Evolutionary conservation across 1,140 invertebrate genomes (phyloP), one percentile per base, ranked within the genome.

Genomic region (Spodoptera frugiperda): DNA sequence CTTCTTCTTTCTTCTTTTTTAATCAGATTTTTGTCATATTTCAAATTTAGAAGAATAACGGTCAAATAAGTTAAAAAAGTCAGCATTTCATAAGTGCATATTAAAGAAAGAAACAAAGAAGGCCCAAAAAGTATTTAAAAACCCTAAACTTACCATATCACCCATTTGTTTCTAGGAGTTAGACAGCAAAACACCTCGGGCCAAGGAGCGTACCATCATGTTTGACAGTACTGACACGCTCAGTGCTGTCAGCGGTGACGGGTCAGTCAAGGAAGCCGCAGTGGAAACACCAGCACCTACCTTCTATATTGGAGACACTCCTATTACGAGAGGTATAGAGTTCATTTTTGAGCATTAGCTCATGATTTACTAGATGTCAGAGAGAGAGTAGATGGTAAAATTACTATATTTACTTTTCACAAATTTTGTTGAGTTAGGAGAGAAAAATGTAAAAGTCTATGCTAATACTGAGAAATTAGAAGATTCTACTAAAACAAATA

Each of bases 221-320:
- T 94, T 94, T 53, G 94, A 94, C 67, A 94, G 94, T 71, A 94
- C 92, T 30, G 91, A 94, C 65, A 94, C 94, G 0, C 82, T 94
- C 6, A 94, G 91, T 63, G 91, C 91, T 14, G 91, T 94, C 0
- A 94, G 92, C 61, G 92, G 87, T 3, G 92, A 94, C 57, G 87
- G 85, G n/a, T 93, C 92, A 3, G 89, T 92, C 1, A 84, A 86
- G 54, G 94, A 94, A 46, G 93, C 91, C 0, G 78, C 82, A 0
- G 89, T 94, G 8, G 91, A 93, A 77, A 82, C 87, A 33, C 85
- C 91, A 3, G 89, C 93, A 33, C 82, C 93, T 0, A 94, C 94
- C 0, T 94, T 94, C 80, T 94, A 92, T 57, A 94, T 94, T 53
- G 94, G 94, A 65, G 94, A 94, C 74, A 94, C 93, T 25, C 94